These are phyloP conservation scores for Macrochelys suwanniensis DNA, from an alignment of 2,797 vertebrate species.

Conservation along the genomic window DNA sequence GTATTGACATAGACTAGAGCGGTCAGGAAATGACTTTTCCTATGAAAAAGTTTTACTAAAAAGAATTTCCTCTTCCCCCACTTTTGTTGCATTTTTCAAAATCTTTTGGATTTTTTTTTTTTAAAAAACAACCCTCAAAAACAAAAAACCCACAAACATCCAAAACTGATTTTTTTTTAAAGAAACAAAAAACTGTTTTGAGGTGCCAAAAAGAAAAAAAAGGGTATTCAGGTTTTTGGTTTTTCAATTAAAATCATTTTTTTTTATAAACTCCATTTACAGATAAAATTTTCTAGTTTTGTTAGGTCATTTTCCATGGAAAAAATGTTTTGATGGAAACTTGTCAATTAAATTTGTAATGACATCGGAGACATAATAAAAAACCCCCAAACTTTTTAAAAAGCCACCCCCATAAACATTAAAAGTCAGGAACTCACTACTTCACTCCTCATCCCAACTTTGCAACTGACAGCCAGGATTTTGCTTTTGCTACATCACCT, in stretches of 20 bases:
- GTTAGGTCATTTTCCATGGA: too few relatives aligned
- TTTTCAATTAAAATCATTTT: not conserved
- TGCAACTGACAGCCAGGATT: too few relatives aligned
- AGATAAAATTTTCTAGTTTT: not conserved
- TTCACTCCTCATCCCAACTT: too few relatives aligned
- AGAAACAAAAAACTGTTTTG: not conserved
- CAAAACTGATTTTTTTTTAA: not conserved
- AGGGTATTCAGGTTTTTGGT: not conserved
- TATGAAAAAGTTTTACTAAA: not conserved
- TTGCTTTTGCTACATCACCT: too few relatives aligned
- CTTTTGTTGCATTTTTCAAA: not conserved
- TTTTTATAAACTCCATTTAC: not conserved
- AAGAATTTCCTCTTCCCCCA: not conserved
- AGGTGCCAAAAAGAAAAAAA: not conserved
- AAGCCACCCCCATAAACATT: too few relatives aligned
- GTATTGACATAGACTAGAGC: not conserved
- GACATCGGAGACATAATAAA: too few relatives aligned
- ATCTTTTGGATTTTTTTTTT: not conserved
- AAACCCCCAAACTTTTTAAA: too few relatives aligned
- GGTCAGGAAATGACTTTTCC: accelerated
- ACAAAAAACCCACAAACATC: not conserved
- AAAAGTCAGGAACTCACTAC: too few relatives aligned
- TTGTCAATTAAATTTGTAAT: too few relatives aligned
- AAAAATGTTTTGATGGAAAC: too few relatives aligned
- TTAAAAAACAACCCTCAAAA: not conserved